Evolutionary conservation across 92 coral and sea anemone genomes (phyloP), one percentile per base, ranked within the genome.

Genomic region (Diadumene lineata): DNA sequence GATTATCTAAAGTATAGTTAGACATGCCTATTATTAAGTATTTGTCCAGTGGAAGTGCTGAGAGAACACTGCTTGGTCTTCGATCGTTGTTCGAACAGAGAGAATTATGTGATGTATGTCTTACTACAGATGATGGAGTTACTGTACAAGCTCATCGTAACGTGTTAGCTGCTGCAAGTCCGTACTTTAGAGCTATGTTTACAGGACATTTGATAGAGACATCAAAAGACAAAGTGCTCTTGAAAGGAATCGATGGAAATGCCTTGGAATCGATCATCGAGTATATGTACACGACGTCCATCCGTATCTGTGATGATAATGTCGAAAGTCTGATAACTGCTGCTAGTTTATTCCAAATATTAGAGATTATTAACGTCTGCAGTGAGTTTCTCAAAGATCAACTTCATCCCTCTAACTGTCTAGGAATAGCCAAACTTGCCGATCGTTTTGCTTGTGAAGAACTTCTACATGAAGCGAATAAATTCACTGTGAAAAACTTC

Each of bases 171-270:
- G 98, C 96, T 23, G 75, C 89, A n/a, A 86, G 94, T 58, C 98
- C 98, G 0, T 94, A 94, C 70, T 94, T 94, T 82, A 77, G 86
- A 16, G 92, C 93, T 31, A 94, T 94, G 98, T 94, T 94, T 31
- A 91, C 97, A 18, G 96, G 97, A 18, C 75, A 83, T 60, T 70
- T 94, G 34, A 75, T 74, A 28, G 98, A 94, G 73, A 86, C 92
- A 7, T 78, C 82, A 17, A 85, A 91, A 30, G 83, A 88, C 55
- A 60, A 33, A 6, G 72, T 94, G 2, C 38, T 64, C 63, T 66
- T 94, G 56, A 84, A 80, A 62, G 82, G 81, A 44, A 78, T 94
- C 3, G 78, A 82, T 22, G 94, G 97, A n/a, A 69, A 67, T 15
- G 84, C 92, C 16, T 69, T 94, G 60, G 82, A 84, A 72, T 73